Evolutionary conservation across 2,888 invertebrate species (phyloP), one percentile per base, ranked within the genome.

Genomic region (Orthosia gracilis): DNA sequence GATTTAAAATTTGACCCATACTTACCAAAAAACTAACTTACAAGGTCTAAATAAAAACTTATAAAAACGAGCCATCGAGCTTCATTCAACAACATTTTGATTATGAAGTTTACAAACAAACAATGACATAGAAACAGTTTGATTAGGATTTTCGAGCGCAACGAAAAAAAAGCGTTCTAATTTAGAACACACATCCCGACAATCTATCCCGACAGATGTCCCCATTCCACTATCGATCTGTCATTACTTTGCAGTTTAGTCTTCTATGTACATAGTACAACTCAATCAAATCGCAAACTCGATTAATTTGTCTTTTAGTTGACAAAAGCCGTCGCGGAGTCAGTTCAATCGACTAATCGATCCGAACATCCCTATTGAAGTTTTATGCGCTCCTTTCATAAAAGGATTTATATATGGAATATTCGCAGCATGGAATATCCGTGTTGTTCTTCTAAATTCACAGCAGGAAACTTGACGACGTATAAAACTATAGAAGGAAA

Each of bases 221-320:
- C 58, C 40, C 54, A 54, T 59, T 63, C 15, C 58, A 64, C 61
- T 82, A 83, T 84, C 72, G 81, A 84, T 70, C 63, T 31, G 54
- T 66, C 68, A 77, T 78, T 69, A 72, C 74, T 69, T 63, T 61
- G 67, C 69, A 75, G 80, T 67, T 69, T 72, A 72, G 55, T 67
- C 63, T 50, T 49, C 67, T 80, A 45, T 78, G 72, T 82, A 72
- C 73, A 85, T 40, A 78, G 64, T 52, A 69, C 68, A 75, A 84
- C 75, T 76, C 82, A 65, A 80, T 78, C 61, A 72, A 73, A 76
- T 58, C 62, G 62, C 61, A 54, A 79, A 79, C 84, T 62, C 71
- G 72, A 84, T 84, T 82, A 82, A 74, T 81, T 62, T 65, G 71
- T 85, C 80, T 75, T 80, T 83, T 76, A 76, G 68, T 73, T 81